Conservation (phyloP, 2,797 vertebrate genomes). For the Kryptolebias ocellatus region DNA sequence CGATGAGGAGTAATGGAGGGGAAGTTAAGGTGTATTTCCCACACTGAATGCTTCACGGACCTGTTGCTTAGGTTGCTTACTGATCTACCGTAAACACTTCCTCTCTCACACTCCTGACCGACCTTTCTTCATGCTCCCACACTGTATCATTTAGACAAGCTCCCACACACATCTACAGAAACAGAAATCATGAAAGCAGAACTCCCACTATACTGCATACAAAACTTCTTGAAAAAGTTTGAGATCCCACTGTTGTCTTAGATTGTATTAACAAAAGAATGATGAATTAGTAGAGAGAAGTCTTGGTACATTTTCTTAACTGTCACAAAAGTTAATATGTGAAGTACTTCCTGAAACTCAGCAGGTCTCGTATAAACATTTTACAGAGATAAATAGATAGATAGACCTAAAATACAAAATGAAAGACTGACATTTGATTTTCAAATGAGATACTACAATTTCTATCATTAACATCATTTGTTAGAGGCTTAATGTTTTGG, state of each 20-base stretch:
- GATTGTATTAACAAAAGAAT: too few species aligned
- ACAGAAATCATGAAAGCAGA: slow-evolving; percentile 9
- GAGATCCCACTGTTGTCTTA: neutral
- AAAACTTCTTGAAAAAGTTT: neutral
- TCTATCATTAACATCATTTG: too few species aligned
- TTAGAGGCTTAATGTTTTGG: too few species aligned
- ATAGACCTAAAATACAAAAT: too few species aligned
- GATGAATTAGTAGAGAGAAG: too few species aligned
- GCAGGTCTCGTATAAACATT: too few species aligned
- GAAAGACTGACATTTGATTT: too few species aligned
- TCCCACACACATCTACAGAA: neutral
- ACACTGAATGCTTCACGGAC: slow-evolving; percentile 58
- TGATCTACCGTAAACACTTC: slow-evolving; percentile 68
- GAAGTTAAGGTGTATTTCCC: slow-evolving; percentile 37
- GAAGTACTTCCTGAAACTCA: too few species aligned
- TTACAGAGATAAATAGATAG: too few species aligned
- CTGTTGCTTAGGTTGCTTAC: slow-evolving; percentile 56
- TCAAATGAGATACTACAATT: too few species aligned
- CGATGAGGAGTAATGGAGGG: neutral
- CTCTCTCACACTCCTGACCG: slow-evolving; percentile 59
- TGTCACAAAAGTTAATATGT: too few species aligned
- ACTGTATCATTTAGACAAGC: slow-evolving; percentile 14
- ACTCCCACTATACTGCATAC: neutral
- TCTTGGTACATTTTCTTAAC: too few species aligned
- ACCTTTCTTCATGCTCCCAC: slow-evolving; percentile 53